Evolutionary conservation across 2,888 invertebrate species (phyloP), one percentile per base, ranked within the genome.

Genomic region (Rhogogaster chlorosoma): DNA sequence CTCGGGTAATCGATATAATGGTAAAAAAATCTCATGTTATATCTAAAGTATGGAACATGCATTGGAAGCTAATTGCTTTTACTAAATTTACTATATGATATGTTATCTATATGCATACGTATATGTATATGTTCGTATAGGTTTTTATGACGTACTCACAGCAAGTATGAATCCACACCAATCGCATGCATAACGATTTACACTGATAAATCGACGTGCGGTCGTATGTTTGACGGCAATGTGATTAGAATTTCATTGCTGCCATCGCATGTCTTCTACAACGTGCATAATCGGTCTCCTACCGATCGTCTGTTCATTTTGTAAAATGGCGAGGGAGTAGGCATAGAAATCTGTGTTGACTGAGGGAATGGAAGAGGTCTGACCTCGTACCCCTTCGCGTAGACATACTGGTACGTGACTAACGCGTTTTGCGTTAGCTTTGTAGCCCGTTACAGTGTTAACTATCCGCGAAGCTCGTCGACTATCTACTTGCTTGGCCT

Each of bases 231-330:
- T 88, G 91, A 87, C 89, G 89, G 88, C 87, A 86, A 87, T 90
- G 91, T 92, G 91, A 91, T 92, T 92, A 91, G 90, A 89, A 90
- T 90, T 90, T 92, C 92, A 92, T 92, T 90, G 89, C 89, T 89
- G 90, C 88, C 88, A 87, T 91, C 89, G 88, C 90, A 89, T 88
- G 89, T 84, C 83, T 85, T 86, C 86, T 29, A 29, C 80, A 53
- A 86, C 87, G 86, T 86, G 85, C 86, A 88, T 92, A 92, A 92
- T 92, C 92, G 92, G 92, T 90, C 89, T 89, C 92, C 91, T 89
- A 90, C 88, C 84, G 90, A 67, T 89, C 78, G 38, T 22, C 18
- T 15, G 32, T 45, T 57, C 15, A 67, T 45, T 67, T 83, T 67
- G 18, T 83, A 7, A 45, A 67, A 83, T 12, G 15, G 53, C 73